A percentile compares a stretch with the other conserved stretches of the same genome.
phyloP scores from a whole-genome alignment of 2,113 vertebrate species.

The Clinocottus analis region DNA sequence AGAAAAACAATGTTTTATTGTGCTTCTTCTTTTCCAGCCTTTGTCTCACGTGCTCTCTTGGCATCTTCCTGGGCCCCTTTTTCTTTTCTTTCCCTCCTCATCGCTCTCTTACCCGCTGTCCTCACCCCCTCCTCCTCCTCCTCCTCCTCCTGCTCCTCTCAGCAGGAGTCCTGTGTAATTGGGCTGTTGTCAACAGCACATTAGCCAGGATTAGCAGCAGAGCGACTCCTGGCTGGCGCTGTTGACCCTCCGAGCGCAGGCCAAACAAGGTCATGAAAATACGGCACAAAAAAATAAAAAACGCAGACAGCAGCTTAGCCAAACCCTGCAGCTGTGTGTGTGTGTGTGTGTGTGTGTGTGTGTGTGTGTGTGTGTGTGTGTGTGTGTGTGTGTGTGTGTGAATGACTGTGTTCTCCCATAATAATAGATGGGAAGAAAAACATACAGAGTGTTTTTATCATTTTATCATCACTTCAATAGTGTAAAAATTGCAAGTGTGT shows the following conservation, averaged over 20 bases:
- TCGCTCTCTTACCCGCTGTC: conserved; percentile 7
- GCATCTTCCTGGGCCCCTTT: conserved; percentile 3
- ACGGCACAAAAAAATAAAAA: neutral
- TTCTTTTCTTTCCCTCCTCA: conserved; percentile 6
- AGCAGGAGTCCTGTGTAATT: conserved; percentile 80
- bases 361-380: conserved; percentile 1
- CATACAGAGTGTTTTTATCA: conserved; percentile 1
- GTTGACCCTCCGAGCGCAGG: conserved; percentile 57
- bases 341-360: conserved; percentile 18
- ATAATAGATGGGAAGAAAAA: conserved; percentile 2
- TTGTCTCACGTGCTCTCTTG: neutral
- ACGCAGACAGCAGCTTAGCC: neutral
- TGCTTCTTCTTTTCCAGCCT: conserved; percentile 14
- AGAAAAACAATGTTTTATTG: no score
- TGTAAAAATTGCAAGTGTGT: conserved; percentile 17
- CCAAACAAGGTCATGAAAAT: conserved; percentile 58
- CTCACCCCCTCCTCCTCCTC: conserved; percentile 41
- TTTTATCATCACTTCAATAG: conserved; percentile 18
- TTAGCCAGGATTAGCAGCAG: conserved; percentile 79
- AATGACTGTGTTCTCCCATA: neutral
- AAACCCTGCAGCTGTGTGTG: conserved; percentile 27
- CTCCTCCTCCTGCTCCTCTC: conserved; percentile 55
- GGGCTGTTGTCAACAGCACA: conserved; percentile 83
- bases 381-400: conserved; percentile 7
- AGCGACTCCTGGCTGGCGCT: conserved; percentile 68